Evolutionary conservation across 2,797 vertebrate species (phyloP).

Genomic region (Microctenopoma steveboyesi): DNA sequence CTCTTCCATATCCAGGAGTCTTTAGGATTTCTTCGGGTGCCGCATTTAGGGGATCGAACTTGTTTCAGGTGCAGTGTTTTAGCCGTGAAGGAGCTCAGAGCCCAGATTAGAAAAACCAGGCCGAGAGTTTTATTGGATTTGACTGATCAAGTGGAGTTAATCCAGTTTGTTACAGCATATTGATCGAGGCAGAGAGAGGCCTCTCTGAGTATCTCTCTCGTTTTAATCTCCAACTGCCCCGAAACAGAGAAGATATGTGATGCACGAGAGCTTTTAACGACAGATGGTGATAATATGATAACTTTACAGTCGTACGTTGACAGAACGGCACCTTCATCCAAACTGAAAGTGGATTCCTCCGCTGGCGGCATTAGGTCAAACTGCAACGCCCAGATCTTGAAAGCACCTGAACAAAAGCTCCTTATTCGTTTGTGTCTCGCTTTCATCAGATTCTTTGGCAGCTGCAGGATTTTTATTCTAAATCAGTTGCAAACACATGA

Average conservation of each 20-base stretch:
- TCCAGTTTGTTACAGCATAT: slow-evolving; percentile 28
- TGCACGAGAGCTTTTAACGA: too few relatives aligned
- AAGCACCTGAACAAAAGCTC: slow-evolving; percentile 1
- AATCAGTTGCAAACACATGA: slow-evolving; percentile 29
- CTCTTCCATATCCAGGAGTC: too few relatives aligned
- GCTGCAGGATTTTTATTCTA: slow-evolving; percentile 29
- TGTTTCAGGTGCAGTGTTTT: too few relatives aligned
- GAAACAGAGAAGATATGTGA: background rate
- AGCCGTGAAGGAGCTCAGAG: background rate
- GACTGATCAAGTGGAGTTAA: slow-evolving; percentile 21
- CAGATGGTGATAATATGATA: background rate
- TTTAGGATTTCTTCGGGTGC: too few relatives aligned
- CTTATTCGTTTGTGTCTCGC: background rate
- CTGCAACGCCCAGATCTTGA: slow-evolving; percentile 5
- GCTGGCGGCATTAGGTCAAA: background rate
- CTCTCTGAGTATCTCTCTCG: background rate
- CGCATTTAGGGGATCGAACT: too few relatives aligned
- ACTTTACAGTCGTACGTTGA: background rate
- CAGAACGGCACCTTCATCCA: too few relatives aligned
- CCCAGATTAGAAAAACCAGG: background rate
- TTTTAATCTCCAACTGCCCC: background rate
- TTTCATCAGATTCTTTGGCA: slow-evolving; percentile 9
- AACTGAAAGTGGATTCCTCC: background rate
- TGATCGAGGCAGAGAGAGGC: slow-evolving; percentile 15
- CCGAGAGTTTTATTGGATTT: slow-evolving; percentile 6